A percentile compares a stretch with the other conserved stretches of the same genome.
Conservation (phyloP, 2,888 invertebrate species). For the Drosophila austrosaltans region DNA sequence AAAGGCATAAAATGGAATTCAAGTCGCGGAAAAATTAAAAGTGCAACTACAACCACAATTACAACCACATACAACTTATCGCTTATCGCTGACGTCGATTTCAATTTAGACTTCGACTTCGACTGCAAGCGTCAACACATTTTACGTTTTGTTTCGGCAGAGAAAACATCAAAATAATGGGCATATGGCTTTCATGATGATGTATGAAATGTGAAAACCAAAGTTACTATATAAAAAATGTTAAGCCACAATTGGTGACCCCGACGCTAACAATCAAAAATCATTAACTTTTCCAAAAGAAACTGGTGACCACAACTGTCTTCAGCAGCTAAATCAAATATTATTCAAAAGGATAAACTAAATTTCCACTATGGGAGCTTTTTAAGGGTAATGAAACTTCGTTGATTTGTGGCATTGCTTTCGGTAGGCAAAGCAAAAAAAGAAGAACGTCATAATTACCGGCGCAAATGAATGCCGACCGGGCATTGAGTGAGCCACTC, state of each 20-base stretch:
- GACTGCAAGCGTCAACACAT: conserved; percentile 53
- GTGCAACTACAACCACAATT: conserved; percentile 49
- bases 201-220: background rate
- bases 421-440: conserved; percentile 27
- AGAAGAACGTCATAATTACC: conserved; percentile 70
- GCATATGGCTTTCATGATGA: background rate
- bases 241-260: conserved; percentile 30
- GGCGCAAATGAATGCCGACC: conserved; percentile 62
- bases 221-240: conserved; percentile 33
- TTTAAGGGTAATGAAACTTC: conserved; percentile 5
- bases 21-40: conserved; percentile 66
- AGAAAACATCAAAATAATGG: background rate
- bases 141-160: conserved; percentile 14
- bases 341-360: too few species aligned
- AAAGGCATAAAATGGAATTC: conserved; percentile 61
- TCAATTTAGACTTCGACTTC: conserved; percentile 38
- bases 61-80: conserved; percentile 32
- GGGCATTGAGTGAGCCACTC: conserved; percentile 37
- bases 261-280: background rate
- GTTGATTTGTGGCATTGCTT: background rate
- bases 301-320: too few species aligned
- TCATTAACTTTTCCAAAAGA: background rate
- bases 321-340: too few species aligned
- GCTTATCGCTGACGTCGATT: conserved; percentile 58
- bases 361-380: background rate